These are phyloP conservation scores for Hippocampus guttulatus DNA, from an alignment of 2,113 vertebrate genomes.

Conservation along the genomic window DNA sequence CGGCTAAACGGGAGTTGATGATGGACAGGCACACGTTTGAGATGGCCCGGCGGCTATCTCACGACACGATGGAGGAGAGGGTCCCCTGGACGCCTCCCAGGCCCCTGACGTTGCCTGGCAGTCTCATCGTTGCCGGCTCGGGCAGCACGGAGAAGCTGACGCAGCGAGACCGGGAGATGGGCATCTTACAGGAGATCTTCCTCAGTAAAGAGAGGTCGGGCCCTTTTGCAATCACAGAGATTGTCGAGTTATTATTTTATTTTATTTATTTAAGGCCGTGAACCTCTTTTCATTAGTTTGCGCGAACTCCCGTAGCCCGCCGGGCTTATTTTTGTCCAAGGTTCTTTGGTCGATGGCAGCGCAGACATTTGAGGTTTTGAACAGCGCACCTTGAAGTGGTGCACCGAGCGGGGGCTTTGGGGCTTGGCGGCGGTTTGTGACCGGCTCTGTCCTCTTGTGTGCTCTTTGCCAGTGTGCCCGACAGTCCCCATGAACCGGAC, in stretches of 20 bases:
- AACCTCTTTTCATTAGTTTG: no score
- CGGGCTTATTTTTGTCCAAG: no score
- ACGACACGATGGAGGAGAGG: constrained; percentile 92
- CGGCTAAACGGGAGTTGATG: constrained; percentile 89
- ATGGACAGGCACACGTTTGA: constrained; percentile 91
- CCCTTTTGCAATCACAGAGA: not conserved
- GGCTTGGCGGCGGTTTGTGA: no score
- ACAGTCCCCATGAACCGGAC: constrained; percentile 86
- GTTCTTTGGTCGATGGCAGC: no score
- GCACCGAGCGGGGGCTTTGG: no score
- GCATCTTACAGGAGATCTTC: constrained; percentile 94
- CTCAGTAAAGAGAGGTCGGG: constrained; percentile 90
- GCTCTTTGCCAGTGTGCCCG: constrained; percentile 59
- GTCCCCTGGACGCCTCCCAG: constrained; percentile 82
- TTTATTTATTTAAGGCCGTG: no score
- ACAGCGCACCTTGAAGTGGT: no score
- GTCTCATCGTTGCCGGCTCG: constrained; percentile 76
- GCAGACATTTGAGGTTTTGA: no score
- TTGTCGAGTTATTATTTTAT: no score
- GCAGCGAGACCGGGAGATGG: constrained; percentile 88
- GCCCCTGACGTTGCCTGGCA: constrained; percentile 72
- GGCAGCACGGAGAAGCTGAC: constrained; percentile 84
- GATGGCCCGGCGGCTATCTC: constrained; percentile 84
- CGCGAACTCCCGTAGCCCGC: no score
- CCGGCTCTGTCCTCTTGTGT: no score